A percentile compares a stretch with the other conserved stretches of the same genome.
Conservation (phyloP, 2,113 vertebrate species). For the Notiomystis cincta region DNA sequence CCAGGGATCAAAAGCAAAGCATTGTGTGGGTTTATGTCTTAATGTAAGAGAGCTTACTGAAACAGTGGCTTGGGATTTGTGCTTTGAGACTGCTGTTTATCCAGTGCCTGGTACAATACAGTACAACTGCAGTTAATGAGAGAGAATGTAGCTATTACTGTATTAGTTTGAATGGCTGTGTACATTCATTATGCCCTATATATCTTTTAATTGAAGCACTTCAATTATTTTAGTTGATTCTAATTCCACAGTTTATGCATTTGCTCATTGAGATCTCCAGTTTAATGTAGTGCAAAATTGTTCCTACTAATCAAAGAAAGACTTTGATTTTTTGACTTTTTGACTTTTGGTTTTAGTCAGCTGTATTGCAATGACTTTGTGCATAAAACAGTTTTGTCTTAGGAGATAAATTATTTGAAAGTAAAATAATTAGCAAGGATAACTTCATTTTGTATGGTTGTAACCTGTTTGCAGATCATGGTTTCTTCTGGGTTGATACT, state of each 20-base stretch:
- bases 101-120: background rate
- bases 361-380: background rate
- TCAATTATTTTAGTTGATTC: background rate
- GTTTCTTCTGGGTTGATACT: background rate
- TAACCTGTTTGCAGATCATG: background rate
- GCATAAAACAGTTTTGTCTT: background rate
- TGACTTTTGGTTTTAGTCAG: background rate
- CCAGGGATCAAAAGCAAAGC: background rate
- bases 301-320: background rate
- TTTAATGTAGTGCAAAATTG: background rate
- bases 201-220: background rate
- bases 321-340: background rate
- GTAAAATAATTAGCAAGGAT: background rate
- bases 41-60: background rate
- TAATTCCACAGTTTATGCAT: background rate
- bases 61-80: background rate
- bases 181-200: background rate
- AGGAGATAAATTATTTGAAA: background rate
- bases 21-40: background rate
- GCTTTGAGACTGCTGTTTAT: background rate
- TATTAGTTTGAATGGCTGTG: background rate
- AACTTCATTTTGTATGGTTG: background rate
- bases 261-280: background rate
- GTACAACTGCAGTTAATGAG: background rate
- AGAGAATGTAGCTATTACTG: background rate